Conservation (phyloP, 2,888 invertebrate species). For the Nesidiocoris tenuis region DNA sequence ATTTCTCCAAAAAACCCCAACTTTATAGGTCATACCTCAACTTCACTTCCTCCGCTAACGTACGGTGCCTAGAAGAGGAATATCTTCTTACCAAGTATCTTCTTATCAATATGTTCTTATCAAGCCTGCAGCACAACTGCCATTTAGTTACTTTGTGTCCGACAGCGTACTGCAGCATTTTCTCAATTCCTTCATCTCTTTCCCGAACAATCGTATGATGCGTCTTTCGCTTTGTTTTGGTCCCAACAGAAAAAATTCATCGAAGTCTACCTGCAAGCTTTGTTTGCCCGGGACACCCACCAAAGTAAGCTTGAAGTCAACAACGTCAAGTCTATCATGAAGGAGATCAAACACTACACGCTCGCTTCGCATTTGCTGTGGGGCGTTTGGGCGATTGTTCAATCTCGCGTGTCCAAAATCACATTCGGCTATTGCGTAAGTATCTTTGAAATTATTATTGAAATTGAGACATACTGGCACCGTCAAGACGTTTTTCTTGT, state of each 20-base stretch:
- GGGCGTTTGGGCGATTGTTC: constrained; percentile 89
- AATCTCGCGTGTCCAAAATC: constrained; percentile 82
- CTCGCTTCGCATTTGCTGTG: constrained; percentile 91
- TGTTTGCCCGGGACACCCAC: constrained; percentile 30
- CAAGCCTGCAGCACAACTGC: too few species aligned
- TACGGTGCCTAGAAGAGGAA: too few species aligned
- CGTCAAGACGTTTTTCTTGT: too few species aligned
- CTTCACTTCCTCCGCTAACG: too few species aligned
- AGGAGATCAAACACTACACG: constrained; percentile 80
- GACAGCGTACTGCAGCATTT: too few species aligned
- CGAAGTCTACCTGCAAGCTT: constrained; percentile 54
- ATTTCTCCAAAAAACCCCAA: too few species aligned
- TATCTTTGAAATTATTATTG: constrained; percentile 42
- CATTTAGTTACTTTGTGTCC: too few species aligned
- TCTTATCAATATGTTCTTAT: too few species aligned
- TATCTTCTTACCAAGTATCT: too few species aligned
- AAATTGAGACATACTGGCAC: too few species aligned
- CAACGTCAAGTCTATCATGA: constrained; percentile 56
- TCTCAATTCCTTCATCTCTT: too few species aligned
- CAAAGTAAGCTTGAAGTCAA: constrained; percentile 42
- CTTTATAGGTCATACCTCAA: too few species aligned
- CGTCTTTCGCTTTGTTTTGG: not conserved
- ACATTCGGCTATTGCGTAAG: constrained; percentile 93
- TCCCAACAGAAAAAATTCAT: constrained; percentile 56
- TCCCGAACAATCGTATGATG: not conserved